Evolutionary conservation across 2,797 vertebrate genomes (phyloP).

Genomic region (Neoniphon sammara): DNA sequence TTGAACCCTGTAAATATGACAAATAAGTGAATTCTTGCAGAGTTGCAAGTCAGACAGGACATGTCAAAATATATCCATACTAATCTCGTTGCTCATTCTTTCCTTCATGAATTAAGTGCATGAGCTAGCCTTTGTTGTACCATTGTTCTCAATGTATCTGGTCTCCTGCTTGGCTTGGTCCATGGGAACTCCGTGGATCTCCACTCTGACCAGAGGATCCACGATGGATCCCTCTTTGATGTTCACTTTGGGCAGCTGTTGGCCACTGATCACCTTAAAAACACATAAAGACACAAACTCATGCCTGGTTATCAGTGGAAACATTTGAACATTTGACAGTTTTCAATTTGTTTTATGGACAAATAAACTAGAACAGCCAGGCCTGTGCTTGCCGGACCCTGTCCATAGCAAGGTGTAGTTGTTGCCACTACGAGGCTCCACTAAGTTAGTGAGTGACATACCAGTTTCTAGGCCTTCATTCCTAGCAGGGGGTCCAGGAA

Average conservation of each 20-base stretch:
- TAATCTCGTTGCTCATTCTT: neutral
- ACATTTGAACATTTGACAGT: too few relatives aligned
- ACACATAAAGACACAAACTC: neutral
- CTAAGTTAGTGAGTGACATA: too few relatives aligned
- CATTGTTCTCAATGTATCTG: constrained; percentile 92
- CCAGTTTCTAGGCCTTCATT: too few relatives aligned
- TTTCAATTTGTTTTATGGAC: too few relatives aligned
- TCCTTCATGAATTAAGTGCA: neutral
- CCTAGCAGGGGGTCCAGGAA: too few relatives aligned
- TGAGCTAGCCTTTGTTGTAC: constrained; percentile 73
- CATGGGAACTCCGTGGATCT: constrained; percentile 87
- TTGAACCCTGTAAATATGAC: constrained; percentile 87
- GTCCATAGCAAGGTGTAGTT: too few relatives aligned
- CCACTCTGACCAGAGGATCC: constrained; percentile 92
- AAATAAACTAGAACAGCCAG: too few relatives aligned
- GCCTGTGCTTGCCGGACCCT: too few relatives aligned
- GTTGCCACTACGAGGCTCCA: too few relatives aligned
- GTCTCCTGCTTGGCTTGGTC: constrained; percentile 92
- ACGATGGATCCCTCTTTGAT: constrained; percentile 90
- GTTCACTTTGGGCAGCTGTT: constrained; percentile 94
- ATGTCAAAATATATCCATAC: neutral
- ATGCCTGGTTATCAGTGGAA: too few relatives aligned
- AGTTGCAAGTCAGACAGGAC: neutral
- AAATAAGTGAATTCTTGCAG: neutral
- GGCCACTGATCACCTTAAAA: constrained; percentile 92